Conservation (phyloP, 2,888 invertebrate genomes). For the Hypselothyrea guttata region DNA sequence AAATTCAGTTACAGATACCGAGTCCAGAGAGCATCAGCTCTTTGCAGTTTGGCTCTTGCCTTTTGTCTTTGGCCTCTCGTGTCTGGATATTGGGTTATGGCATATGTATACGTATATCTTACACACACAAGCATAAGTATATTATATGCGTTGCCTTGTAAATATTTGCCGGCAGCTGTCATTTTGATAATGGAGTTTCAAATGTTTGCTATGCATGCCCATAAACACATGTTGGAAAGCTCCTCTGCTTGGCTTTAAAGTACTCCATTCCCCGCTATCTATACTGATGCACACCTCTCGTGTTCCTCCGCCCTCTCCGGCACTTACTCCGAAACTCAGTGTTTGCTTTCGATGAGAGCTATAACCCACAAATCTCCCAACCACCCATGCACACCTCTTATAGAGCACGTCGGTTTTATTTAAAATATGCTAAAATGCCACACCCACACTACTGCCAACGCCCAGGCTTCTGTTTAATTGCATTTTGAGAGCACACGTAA, state of each 20-base stretch:
- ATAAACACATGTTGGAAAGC: slow-evolving; percentile 52
- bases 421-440: slow-evolving; percentile 38
- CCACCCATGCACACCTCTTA: neutral
- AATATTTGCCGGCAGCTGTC: slow-evolving; percentile 65
- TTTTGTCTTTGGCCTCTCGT: slow-evolving; percentile 32
- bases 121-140: slow-evolving; percentile 14
- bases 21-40: neutral
- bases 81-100: slow-evolving; percentile 32
- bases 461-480: slow-evolving; percentile 49
- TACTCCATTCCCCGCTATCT: neutral
- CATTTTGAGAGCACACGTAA: slow-evolving; percentile 37
- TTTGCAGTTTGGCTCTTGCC: slow-evolving; percentile 6
- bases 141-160: slow-evolving; percentile 36
- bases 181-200: slow-evolving; percentile 66
- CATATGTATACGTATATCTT: slow-evolving; percentile 13
- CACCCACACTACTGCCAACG: slow-evolving; percentile 11
- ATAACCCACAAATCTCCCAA: slow-evolving; percentile 11
- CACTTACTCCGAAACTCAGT: slow-evolving; percentile 15
- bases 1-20: slow-evolving; percentile 14
- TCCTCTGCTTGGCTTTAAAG: slow-evolving; percentile 10
- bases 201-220: slow-evolving; percentile 56
- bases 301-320: neutral
- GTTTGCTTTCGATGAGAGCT: slow-evolving; percentile 40
- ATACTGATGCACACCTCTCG: neutral
- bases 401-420: slow-evolving; percentile 17